Conservation (phyloP, 2,797 vertebrate species). For the Heterohyrax brucei region DNA sequence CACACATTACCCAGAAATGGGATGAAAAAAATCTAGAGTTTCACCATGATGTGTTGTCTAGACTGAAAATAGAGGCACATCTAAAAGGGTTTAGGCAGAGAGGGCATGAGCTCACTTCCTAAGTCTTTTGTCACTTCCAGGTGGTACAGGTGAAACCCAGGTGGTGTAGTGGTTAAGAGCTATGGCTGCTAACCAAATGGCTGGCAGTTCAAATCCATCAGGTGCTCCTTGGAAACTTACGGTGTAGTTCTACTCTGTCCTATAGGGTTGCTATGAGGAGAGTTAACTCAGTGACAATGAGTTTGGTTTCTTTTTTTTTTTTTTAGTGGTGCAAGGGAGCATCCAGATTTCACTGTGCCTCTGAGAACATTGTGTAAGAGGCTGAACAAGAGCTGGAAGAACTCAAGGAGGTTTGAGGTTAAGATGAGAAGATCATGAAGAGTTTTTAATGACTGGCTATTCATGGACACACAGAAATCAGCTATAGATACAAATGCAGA, state of each 20-base stretch:
- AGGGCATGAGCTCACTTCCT: slow-evolving; percentile 14
- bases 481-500: slow-evolving; percentile 41
- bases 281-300: too few relatives aligned
- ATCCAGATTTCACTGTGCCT: background rate
- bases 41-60: slow-evolving; percentile 32
- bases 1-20: slow-evolving; percentile 45
- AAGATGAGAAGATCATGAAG: slow-evolving; percentile 40
- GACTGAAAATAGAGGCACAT: slow-evolving; percentile 39
- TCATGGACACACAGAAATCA: slow-evolving; percentile 36
- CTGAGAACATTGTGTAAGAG: slow-evolving; percentile 19
- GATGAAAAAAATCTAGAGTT: slow-evolving; percentile 45
- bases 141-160: background rate
- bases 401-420: slow-evolving; percentile 9
- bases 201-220: too few relatives aligned
- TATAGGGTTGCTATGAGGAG: too few relatives aligned
- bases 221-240: too few relatives aligned
- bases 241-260: too few relatives aligned
- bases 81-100: slow-evolving; percentile 5
- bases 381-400: slow-evolving; percentile 25
- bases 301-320: too few relatives aligned
- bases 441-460: slow-evolving; percentile 37
- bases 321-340: slow-evolving; percentile 6
- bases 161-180: too few relatives aligned
- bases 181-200: too few relatives aligned
- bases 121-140: slow-evolving; percentile 33